Evolutionary conservation across 2,113 vertebrate species (phyloP), one percentile per base, ranked within the genome.

Genomic region (pig (Sus scrofa)): DNA sequence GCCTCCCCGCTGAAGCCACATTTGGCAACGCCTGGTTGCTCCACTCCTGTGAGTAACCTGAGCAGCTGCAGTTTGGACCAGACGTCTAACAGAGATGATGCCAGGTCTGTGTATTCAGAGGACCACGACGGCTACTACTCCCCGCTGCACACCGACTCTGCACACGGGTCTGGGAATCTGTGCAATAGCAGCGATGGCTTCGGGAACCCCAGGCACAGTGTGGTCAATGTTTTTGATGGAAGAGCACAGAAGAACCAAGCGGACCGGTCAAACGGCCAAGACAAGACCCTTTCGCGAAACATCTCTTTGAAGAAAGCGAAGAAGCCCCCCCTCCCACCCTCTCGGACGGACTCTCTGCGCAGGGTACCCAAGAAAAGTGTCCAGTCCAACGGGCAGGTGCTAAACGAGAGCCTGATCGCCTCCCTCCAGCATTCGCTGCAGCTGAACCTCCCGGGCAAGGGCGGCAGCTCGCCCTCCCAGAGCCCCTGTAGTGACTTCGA

Each of bases 401-500:
- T 99, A n/a, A 99, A 99, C 34, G 99, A 99, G 98, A 99, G 98
- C 6, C 98, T 99, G 2, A 99, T 99, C 19, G 99, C 99, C 32
- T 99, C 99, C 0, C 98, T 99, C 63, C 99, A 99, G 96, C 99
- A 99, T 94, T 99, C 99, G 15, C 98, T 99, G 37, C 99, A 99
- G 97, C 97, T 99, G 92, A 99, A 99, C 86, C 98, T 99, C 11
- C 99, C 99, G 68, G 98, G 98, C 79, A 99, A 98, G 96, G 99
- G 99, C 1, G 96, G 99, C 26, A 99, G 99, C 27, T 99, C 99
- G 0, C 99, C 99, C n/a, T 99, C 99, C 13, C 99, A 99, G 92
- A 99, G 99, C 95, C 99, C 99, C 44, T 99, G 99, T 98, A 99
- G 99, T 8, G 99, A 99, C 98, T 99, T 99, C 0, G 99, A 99